Evolutionary conservation across 2,797 vertebrate genomes (phyloP), one percentile per base, ranked within the genome.

Genomic region (Myiothlypis coronata): DNA sequence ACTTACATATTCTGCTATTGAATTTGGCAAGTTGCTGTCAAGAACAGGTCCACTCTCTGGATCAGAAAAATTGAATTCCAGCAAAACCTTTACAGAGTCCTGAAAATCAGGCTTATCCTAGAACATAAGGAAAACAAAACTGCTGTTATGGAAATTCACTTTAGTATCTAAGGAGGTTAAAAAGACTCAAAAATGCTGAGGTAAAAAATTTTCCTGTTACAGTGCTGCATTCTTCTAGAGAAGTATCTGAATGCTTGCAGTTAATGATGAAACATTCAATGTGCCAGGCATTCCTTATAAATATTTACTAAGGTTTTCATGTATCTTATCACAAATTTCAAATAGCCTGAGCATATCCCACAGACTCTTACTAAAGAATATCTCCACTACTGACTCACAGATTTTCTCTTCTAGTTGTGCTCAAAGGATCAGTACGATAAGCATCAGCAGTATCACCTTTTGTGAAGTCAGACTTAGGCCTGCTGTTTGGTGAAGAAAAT

Each of bases 91-190:
- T 82, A 99, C 98, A 5, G 99, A 98, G 87, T 99, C 98, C 88
- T 98, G 98, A 96, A 99, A 99, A 96, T 99, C 99, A 91, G 98
- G 98, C 30, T 98, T 98, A 72, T 98, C 97, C 99, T 99, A 96
- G 27, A 94, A 90, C 7, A 65, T 44, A 81, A 90, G 81, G 72
- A 87, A 76, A 87, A 39, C 43, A 90, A 68, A 91, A 60, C 20
- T 59, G 21, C 82, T 83, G 74, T 70, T 93, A 83, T 9, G 12
- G 59, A 53, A 44, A 69, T 60, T 49, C 49, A 63, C 8, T 60
- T 35, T 30, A 27, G 26, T 26, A 43, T n/a, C 37, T 82, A 74
- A 61, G 15, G 30, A 84, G 15, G 41, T 78, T 87, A 79, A 79
- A 75, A 82, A 80, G 26, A 4, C 3, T 1, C 16, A 16, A 49